Base-by-base conservation (phyloP, 2,113 vertebrate genomes). In the Syngnathus floridae region DNA sequence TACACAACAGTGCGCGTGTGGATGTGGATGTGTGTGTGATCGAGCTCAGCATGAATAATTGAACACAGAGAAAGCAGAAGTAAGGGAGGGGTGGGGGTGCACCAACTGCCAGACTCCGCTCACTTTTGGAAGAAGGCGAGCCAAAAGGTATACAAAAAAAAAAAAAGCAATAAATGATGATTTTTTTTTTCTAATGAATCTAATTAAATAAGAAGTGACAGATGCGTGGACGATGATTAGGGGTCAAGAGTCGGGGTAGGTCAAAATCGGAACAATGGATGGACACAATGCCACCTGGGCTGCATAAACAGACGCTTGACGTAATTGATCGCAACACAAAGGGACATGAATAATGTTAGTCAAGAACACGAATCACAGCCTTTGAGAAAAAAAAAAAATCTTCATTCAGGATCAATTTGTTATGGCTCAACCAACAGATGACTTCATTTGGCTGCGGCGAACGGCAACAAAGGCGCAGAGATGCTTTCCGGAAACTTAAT, bases 1-100 rank as follows among this genome's bases (percentile, higher is more conserved):
- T 77, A 79, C 73, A 72, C 65, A 67, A 54, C 66, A 21, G 19
- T 21, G 48, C 19, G 48, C 48, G 51, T 69, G 74, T 65, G 63
- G 61, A 12, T 69, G 76, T 67, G 63, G 60, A 17, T 65, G 67
- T 54, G 76, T 59, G 62, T 63, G 74, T 67, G 43, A 74, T 81
- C 77, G 76, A 87, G 75, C 78, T 82, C 72, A 78, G 70, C 75
- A 86, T 90, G 78, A 88, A 88, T 88, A 87, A 89, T 88, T 87
- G 71, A 88, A 79, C 66, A 69, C 17, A 65, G 70, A 68, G 80
- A 58, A 56, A 69, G 66, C 64, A 59, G 52, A 54, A n/a, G 16
- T 5, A 67, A 67, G 62, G 74, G 59, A 48, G 67, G 62, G 67
- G 64, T 1, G 43, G 11, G 21, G 69, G 63, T 65, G 62, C 46